Base-by-base conservation (phyloP, 2,888 invertebrate genomes). In the Apoderus coryli region DNA sequence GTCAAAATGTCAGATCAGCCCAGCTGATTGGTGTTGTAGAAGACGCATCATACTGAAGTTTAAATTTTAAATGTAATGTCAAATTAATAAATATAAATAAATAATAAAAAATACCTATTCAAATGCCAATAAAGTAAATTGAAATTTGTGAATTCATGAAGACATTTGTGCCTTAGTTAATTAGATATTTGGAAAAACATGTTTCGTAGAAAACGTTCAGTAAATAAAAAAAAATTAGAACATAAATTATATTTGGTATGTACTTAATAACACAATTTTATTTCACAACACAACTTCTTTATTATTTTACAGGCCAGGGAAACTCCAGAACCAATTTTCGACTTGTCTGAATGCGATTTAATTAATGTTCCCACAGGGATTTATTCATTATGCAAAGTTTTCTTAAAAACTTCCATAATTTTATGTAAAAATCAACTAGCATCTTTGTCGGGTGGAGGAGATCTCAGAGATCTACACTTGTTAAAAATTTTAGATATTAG, bases 281-380 rank as follows among this genome's bases (percentile, higher is more conserved):
- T 27, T 22, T 26, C 10, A 24, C 7, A 9, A 7, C 6, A 12
- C 7, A 14, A 14, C 14, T 13, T 14, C 5, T 7, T n/a, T 10
- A 5, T 12, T 25, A n/a, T 25, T 33, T 50, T 54, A 33, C 49
- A 76, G 75, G 74, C 75, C 16, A 61, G 71, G 45, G 85, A 85
- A 59, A 77, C 74, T 41, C 86, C 85, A 15, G 85, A 84, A 53
- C 72, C 77, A 31, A 65, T 72, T 36, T 85, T 81, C 56, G 85
- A 86, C 57, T 55, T 86, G 37, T 77, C 82, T 4, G 76, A 76
- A 41, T 86, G 86, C 57, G 71, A 73, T 49, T 58, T 86, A 33
- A 68, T 68, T 44, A 66, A 61, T 47, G 71, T 86, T 31, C 85
- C 86, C 22, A 63, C 73, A 35, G 81, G 82, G 36, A 75, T 82